Evolutionary conservation across 1,140 invertebrate genomes (phyloP).

Genomic region (Hydropsyche tenuis): DNA sequence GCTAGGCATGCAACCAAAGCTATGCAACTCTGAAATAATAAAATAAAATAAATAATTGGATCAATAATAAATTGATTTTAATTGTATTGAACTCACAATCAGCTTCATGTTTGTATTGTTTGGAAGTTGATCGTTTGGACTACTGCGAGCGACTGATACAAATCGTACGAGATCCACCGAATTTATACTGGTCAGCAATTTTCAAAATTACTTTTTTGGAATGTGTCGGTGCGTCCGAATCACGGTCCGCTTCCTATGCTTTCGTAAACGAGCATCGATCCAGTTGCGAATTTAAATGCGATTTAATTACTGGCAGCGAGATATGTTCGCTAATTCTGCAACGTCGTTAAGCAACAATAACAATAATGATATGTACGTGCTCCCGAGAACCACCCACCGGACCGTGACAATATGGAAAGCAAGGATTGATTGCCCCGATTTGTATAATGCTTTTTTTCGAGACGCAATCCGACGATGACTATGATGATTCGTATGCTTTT

Average conservation of each 20-base stretch:
- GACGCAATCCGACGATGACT: too few relatives aligned
- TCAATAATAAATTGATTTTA: background rate
- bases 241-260: conserved; percentile 14
- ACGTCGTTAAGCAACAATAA: background rate
- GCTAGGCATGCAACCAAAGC: conserved; percentile 35
- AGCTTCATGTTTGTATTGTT: conserved; percentile 28
- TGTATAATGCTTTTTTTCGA: too few relatives aligned
- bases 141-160: conserved; percentile 31
- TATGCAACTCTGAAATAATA: conserved; percentile 42
- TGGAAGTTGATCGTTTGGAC: conserved; percentile 16
- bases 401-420: background rate
- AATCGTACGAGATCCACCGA: background rate
- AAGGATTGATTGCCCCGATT: too few relatives aligned
- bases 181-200: conserved; percentile 16
- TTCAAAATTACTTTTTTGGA: background rate
- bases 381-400: background rate
- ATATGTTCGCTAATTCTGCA: background rate
- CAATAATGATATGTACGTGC: background rate
- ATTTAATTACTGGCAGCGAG: conserved; percentile 14
- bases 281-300: conserved; percentile 15
- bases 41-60: background rate
- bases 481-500: too few relatives aligned
- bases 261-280: background rate
- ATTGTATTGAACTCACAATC: conserved; percentile 20
- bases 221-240: background rate